These are phyloP conservation scores for Perithous albicinctus DNA, from an alignment of 2,888 invertebrate genomes.

Conservation along the genomic window DNA sequence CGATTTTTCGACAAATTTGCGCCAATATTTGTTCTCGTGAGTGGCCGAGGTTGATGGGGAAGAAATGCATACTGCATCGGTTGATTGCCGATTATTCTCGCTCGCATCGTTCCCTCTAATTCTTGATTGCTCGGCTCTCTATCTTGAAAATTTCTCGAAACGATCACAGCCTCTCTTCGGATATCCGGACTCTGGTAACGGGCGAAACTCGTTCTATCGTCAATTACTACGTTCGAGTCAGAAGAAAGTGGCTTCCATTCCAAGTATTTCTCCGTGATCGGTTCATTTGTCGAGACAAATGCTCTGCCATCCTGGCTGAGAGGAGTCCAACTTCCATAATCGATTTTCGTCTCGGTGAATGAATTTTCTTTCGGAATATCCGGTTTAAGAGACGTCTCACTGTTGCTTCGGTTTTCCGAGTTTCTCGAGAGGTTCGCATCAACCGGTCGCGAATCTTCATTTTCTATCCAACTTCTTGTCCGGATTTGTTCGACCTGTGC, in stretches of 20 bases:
- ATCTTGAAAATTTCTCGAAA: conserved; percentile 71
- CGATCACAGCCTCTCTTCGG: conserved; percentile 60
- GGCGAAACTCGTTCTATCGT: conserved; percentile 69
- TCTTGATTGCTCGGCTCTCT: conserved; percentile 60
- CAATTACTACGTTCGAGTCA: conserved; percentile 85
- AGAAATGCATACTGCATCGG: conserved; percentile 72
- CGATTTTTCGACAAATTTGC: conserved; percentile 83
- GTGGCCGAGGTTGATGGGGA: conserved; percentile 75
- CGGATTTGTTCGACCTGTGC: conserved; percentile 74
- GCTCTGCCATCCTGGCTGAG: conserved; percentile 73
- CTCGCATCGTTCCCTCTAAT: conserved; percentile 31
- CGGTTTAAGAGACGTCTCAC: conserved; percentile 10
- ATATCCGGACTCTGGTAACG: conserved; percentile 43
- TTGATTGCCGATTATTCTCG: conserved; percentile 47
- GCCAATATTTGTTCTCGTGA: conserved; percentile 80
- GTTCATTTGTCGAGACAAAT: conserved; percentile 63
- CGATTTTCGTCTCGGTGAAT: conserved; percentile 66
- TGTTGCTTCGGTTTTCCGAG: neutral
- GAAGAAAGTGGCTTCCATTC: conserved; percentile 86
- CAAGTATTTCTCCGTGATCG: conserved; percentile 72
- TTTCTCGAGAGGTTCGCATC: conserved; percentile 7
- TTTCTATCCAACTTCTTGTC: conserved; percentile 14
- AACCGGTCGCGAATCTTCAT: neutral
- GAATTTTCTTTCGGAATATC: conserved; percentile 29
- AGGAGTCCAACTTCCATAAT: conserved; percentile 80